A percentile compares a stretch with the other conserved stretches of the same genome.
These are phyloP conservation scores for Danionella cerebrum DNA, from an alignment of 2,113 vertebrate genomes.

Conservation along the genomic window DNA sequence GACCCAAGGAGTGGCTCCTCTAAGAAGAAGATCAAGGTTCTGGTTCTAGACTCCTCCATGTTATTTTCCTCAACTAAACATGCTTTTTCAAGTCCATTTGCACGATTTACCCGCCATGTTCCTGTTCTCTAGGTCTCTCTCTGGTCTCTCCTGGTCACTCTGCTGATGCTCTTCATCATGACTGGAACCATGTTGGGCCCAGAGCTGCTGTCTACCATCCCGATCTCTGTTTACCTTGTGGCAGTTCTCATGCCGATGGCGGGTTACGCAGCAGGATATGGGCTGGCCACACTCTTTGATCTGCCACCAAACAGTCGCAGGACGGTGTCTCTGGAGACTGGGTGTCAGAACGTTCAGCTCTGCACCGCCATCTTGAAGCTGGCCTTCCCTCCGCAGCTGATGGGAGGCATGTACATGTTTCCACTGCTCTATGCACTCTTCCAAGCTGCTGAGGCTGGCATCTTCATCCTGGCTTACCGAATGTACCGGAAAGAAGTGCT, in stretches of 20 bases:
- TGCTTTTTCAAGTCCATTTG: not conserved
- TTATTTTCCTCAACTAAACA: no score
- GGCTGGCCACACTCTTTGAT: slow-evolving; percentile 76
- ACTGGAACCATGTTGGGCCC: slow-evolving; percentile 92
- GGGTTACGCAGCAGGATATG: slow-evolving; percentile 83
- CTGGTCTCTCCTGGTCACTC: slow-evolving; percentile 87
- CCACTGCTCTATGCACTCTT: slow-evolving; percentile 93
- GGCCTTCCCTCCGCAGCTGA: slow-evolving; percentile 83
- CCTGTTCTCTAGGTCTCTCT: slow-evolving; percentile 77
- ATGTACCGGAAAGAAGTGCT: slow-evolving; percentile 74
- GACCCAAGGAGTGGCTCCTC: no score
- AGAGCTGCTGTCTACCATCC: slow-evolving; percentile 81
- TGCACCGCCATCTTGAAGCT: slow-evolving; percentile 95
- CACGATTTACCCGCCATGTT: not conserved
- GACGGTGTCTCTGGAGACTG: slow-evolving; percentile 88
- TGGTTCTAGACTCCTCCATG: no score
- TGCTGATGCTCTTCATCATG: slow-evolving; percentile 90
- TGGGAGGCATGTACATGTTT: slow-evolving; percentile 95
- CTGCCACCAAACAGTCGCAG: slow-evolving; percentile 82
- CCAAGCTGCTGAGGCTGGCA: slow-evolving; percentile 85
- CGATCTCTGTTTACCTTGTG: slow-evolving; percentile 80
- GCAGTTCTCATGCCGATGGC: slow-evolving; percentile 88
- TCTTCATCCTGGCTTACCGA: slow-evolving; percentile 86
- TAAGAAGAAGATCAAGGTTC: no score
- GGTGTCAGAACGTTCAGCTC: slow-evolving; percentile 96